Evolutionary conservation across 2,113 vertebrate genomes (phyloP).

Genomic region (Gracilinanus agilis): DNA sequence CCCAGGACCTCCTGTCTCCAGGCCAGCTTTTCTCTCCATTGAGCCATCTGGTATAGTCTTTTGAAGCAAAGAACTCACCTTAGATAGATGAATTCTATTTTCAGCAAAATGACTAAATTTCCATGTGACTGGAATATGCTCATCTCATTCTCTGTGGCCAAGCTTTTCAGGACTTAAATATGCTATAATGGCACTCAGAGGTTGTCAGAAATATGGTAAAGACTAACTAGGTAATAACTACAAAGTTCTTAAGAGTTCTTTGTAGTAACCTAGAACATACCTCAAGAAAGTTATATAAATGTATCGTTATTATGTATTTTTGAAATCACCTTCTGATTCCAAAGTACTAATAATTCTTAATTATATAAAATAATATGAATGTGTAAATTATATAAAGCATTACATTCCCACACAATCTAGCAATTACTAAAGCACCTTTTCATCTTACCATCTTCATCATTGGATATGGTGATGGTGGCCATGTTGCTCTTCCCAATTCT

Average conservation of each 20-base stretch:
- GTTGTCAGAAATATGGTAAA: neutral
- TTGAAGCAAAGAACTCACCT: conserved; percentile 18
- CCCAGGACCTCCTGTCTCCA: no score
- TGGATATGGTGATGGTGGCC: conserved; percentile 93
- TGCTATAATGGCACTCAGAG: neutral
- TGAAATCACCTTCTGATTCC: neutral
- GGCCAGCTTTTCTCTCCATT: no score
- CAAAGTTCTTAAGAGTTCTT: neutral
- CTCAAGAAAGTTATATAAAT: conserved; percentile 39
- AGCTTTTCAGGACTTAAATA: neutral
- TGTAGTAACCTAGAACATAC: neutral
- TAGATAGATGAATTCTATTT: neutral
- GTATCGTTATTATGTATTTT: neutral
- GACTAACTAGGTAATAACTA: neutral
- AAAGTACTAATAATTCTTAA: conserved; percentile 23
- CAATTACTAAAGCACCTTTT: neutral
- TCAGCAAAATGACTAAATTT: neutral
- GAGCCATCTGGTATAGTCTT: neutral
- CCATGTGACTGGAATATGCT: neutral
- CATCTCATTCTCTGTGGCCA: neutral
- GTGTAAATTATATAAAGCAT: conserved; percentile 1
- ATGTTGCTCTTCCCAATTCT: conserved; percentile 89
- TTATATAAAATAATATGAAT: neutral
- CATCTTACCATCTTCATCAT: conserved; percentile 95
- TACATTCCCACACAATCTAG: neutral